These are phyloP conservation scores for Coleophora deauratella DNA, from an alignment of 2,888 invertebrate genomes.

Conservation along the genomic window DNA sequence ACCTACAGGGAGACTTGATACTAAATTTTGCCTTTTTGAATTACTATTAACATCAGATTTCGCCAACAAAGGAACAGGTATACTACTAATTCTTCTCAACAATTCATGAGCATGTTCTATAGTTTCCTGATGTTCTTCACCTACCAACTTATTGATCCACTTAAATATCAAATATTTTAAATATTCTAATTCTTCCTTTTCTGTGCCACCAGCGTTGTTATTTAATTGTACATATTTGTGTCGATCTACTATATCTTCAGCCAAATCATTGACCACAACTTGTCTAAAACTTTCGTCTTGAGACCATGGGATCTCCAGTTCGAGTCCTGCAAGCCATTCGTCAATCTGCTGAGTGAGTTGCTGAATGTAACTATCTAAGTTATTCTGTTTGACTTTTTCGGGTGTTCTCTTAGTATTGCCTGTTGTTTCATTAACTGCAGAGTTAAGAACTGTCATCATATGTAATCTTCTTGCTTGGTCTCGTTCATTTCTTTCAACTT, in stretches of 20 bases:
- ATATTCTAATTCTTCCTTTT: slow-evolving; percentile 40
- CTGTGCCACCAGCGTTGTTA: slow-evolving; percentile 19
- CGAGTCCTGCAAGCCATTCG: slow-evolving; percentile 37
- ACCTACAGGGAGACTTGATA: background rate
- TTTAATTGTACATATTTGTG: slow-evolving; percentile 42
- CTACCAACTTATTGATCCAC: slow-evolving; percentile 45
- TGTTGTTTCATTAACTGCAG: background rate
- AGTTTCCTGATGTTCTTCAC: slow-evolving; percentile 30
- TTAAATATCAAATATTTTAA: slow-evolving; percentile 55
- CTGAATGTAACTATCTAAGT: slow-evolving; percentile 24
- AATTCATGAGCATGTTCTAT: slow-evolving; percentile 34
- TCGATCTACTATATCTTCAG: slow-evolving; percentile 47
- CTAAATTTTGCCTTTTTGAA: background rate
- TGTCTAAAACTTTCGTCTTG: slow-evolving; percentile 24
- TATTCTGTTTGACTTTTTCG: slow-evolving; percentile 21
- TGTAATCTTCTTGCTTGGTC: background rate
- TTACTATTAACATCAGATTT: slow-evolving; percentile 2
- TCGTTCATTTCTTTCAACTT: slow-evolving; percentile 7
- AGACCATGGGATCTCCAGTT: slow-evolving; percentile 17
- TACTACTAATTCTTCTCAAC: slow-evolving; percentile 33
- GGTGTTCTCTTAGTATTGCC: background rate
- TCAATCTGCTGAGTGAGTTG: slow-evolving; percentile 35
- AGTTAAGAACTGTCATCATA: background rate
- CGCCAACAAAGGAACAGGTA: slow-evolving; percentile 30
- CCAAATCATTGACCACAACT: slow-evolving; percentile 36